These are phyloP conservation scores for Nomada hirtipes DNA, from an alignment of 2,888 invertebrate species.

Conservation along the genomic window DNA sequence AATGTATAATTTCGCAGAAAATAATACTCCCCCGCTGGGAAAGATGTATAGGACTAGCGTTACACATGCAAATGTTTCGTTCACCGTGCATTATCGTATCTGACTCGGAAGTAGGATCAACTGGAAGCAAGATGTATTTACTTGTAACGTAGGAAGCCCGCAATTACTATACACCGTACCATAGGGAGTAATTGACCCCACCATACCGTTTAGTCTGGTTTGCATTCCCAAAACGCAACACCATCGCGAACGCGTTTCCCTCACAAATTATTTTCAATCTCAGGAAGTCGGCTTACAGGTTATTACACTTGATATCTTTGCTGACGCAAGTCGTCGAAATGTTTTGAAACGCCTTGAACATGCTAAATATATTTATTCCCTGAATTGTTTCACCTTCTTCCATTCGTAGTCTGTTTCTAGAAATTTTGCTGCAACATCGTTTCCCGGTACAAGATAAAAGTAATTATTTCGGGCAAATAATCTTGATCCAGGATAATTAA, in stretches of 20 bases:
- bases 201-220: constrained; percentile 26
- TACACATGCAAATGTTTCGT: constrained; percentile 22
- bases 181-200: constrained; percentile 50
- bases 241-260: constrained; percentile 2
- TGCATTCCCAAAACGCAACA: constrained; percentile 11
- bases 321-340: background rate
- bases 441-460: no score
- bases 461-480: no score
- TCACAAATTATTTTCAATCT: constrained; percentile 37
- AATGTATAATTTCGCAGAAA: background rate
- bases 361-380: no score
- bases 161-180: constrained; percentile 48
- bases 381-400: no score
- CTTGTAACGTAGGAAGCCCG: constrained; percentile 52
- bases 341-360: no score
- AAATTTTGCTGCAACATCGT: no score
- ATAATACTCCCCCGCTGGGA: background rate
- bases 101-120: constrained; percentile 22
- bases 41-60: background rate
- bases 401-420: no score
- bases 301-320: background rate
- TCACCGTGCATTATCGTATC: constrained; percentile 24
- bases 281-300: background rate
- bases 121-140: constrained; percentile 38
- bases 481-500: no score